phyloP scores from a whole-genome alignment of 2,888 invertebrate species.

The Drosophila paracracens region DNA sequence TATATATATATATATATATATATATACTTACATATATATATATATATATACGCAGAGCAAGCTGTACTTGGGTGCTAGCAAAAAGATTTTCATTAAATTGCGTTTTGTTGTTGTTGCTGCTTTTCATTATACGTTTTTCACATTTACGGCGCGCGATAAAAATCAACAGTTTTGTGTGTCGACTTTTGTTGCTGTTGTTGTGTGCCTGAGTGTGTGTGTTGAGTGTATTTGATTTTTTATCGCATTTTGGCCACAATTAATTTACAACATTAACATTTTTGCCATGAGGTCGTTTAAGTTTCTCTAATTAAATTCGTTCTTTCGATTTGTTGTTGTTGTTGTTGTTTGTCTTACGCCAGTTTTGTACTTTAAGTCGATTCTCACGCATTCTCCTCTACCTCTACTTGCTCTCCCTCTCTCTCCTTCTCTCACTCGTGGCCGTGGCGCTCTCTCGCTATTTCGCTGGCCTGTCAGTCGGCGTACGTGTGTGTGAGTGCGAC shows the following conservation, averaged over 20 bases:
- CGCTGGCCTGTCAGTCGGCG: constrained; percentile 2
- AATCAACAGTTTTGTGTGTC: constrained; percentile 64
- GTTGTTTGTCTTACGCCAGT: constrained; percentile 59
- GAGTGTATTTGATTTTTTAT: constrained; percentile 40
- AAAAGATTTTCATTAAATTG: constrained; percentile 67
- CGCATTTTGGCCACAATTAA: constrained; percentile 62
- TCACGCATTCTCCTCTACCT: constrained; percentile 33
- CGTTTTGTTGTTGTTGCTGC: constrained; percentile 34
- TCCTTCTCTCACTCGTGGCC: constrained; percentile 8
- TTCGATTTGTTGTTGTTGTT: constrained; percentile 13
- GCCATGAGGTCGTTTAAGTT: constrained; percentile 53
- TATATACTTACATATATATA: not conserved
- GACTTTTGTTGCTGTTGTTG: constrained; percentile 17
- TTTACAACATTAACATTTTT: constrained; percentile 70
- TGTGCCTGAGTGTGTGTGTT: not conserved
- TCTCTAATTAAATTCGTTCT: constrained; percentile 50
- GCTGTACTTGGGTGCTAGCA: constrained; percentile 50
- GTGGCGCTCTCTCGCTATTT: constrained; percentile 17
- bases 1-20: not conserved
- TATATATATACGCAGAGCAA: constrained; percentile 6
- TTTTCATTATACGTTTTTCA: constrained; percentile 44
- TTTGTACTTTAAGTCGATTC: constrained; percentile 59
- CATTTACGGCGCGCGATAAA: constrained; percentile 63
- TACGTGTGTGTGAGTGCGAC: constrained; percentile 19
- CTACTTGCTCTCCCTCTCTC: constrained; percentile 24